phyloP scores from a whole-genome alignment of 2,113 vertebrate species.

The Glaucomys volans region DNA sequence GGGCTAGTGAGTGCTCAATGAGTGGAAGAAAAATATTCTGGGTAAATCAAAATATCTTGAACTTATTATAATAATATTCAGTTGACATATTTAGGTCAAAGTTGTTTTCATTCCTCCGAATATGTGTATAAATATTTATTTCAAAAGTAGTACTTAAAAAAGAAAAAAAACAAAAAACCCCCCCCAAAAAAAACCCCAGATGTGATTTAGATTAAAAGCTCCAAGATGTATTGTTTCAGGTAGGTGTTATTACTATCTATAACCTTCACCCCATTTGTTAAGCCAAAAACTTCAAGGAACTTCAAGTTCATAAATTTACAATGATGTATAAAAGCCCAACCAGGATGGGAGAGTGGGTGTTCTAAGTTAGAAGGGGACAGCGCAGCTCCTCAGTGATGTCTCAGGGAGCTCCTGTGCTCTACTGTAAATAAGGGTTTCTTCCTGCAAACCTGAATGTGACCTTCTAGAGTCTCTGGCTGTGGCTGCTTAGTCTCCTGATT shows the following conservation, averaged over 20 bases:
- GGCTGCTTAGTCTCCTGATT: not conserved
- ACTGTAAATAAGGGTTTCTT: not conserved
- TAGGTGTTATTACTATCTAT: not conserved
- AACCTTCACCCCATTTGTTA: conserved; percentile 52
- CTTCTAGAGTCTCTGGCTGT: not conserved
- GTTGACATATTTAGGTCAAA: not conserved
- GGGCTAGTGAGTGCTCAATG: no score
- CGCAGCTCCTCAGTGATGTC: not conserved
- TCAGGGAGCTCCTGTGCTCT: not conserved
- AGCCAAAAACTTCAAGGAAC: conserved; percentile 31
- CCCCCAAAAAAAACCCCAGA: not conserved
- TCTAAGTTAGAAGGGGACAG: not conserved
- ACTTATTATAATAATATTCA: not conserved
- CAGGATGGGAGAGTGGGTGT: not conserved
- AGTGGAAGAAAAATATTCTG: not conserved
- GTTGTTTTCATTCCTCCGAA: conserved; percentile 40
- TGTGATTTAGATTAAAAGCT: conserved; percentile 66
- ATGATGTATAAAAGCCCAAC: conserved; percentile 29
- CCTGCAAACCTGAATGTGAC: not conserved
- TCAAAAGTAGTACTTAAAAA: conserved; percentile 46
- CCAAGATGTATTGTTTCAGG: conserved; percentile 62
- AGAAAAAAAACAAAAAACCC: not conserved
- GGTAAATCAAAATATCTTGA: not conserved
- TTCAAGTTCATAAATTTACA: conserved; percentile 45
- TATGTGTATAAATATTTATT: conserved; percentile 64